A percentile compares a stretch with the other conserved stretches of the same genome.
These are phyloP conservation scores for Chrysopilus asiliformis DNA, from an alignment of 2,888 invertebrate genomes.

Conservation along the genomic window DNA sequence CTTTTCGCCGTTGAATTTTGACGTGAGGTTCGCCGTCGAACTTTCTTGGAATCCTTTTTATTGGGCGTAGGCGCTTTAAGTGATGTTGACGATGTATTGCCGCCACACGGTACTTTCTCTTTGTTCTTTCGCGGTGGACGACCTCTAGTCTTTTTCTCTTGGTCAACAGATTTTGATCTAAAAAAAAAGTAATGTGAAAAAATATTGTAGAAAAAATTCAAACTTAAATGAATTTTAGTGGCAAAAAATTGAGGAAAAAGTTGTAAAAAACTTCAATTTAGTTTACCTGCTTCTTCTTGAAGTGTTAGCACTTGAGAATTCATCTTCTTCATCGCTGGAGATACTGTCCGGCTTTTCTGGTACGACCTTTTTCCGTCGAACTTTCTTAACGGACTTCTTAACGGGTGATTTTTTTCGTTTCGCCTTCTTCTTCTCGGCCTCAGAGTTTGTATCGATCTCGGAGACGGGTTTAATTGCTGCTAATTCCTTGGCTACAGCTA, in stretches of 20 bases:
- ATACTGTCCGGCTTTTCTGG: conserved; percentile 24
- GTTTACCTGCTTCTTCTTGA: conserved; percentile 17
- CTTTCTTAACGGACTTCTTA: conserved; percentile 12
- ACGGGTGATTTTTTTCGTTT: conserved; percentile 20
- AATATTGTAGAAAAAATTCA: no score
- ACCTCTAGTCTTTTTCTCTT: conserved; percentile 33
- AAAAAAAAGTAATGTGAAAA: no score
- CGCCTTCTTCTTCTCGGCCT: conserved; percentile 20
- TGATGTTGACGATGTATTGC: not conserved
- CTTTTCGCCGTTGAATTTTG: conserved; percentile 22
- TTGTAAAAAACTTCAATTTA: conserved; percentile 24
- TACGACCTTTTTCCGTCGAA: conserved; percentile 17
- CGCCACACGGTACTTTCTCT: conserved; percentile 16
- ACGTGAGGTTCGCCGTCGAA: conserved; percentile 18
- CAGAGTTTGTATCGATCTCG: conserved; percentile 11
- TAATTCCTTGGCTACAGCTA: conserved; percentile 39
- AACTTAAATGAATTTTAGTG: not conserved
- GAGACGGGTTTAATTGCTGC: conserved; percentile 11
- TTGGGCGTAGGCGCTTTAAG: conserved; percentile 23
- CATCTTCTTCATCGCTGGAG: conserved; percentile 24
- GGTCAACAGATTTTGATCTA: conserved; percentile 13
- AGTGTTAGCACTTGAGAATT: conserved; percentile 16
- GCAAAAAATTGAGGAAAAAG: no score
- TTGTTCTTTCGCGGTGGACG: conserved; percentile 37
- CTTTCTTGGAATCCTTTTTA: conserved; percentile 18